Evolutionary conservation across 2,113 vertebrate genomes (phyloP), one percentile per base, ranked within the genome.

Genomic region (Progne subis): DNA sequence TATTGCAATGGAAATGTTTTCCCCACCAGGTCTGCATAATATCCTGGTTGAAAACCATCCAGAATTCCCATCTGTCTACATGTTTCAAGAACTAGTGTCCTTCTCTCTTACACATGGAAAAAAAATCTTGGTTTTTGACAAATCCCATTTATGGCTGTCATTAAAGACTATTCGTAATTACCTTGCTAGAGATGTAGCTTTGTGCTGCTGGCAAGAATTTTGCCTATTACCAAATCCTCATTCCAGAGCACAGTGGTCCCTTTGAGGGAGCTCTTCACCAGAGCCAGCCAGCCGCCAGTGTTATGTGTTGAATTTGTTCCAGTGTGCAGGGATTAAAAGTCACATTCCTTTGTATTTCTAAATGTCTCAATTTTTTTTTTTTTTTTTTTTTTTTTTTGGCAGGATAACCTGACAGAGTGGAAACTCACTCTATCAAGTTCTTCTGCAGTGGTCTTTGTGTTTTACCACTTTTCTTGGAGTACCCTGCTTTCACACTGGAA

Each of bases 141-240:
- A 55, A 57, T n/a, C 44, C 14, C 18, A 28, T 69, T 63, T 49
- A 41, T 5, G 34, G 32, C n/a, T 59, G 63, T 57, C 37, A 28
- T 26, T 70, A 39, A 76, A 55, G 50, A 39, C 20, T 46, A 5
- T 44, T 71, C 6, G 20, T 55, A 49, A 63, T 70, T 68, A 65
- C 29, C 44, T 47, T 43, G 59, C 43, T 57, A 44, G 11, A 0
- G 0, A 26, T 4, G 5, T 15, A 28, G 50, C 44, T 41, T 5
- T 5, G 28, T 69, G 63, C 28, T 60, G 24, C 57, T 28, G 9
- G n/a, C 24, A 57, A 61, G 47, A 75, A 34, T 2, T 44, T 15
- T 76, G 55, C 25, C 49, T 46, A 1, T 53, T 79, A 41, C 31
- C 68, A 71, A 64, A 53, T 60, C 46, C 23, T 59, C 4, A 1